phyloP scores from a whole-genome alignment of 37 sponge, comb jelly and placozoan species.

The Ianthella basta region DNA sequence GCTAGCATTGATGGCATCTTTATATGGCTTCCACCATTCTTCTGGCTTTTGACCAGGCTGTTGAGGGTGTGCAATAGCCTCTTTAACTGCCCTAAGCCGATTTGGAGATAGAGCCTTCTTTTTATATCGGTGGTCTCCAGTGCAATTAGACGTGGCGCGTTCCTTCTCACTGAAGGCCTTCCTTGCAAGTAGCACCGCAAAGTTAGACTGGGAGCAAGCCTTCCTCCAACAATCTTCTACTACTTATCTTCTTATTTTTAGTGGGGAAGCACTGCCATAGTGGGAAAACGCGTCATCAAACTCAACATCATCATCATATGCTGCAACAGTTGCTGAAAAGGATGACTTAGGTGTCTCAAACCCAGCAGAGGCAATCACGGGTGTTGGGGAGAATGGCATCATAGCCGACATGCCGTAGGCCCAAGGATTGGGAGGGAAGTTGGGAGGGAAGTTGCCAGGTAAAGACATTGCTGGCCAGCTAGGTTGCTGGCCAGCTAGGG shows the following conservation, averaged over 20 bases:
- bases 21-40: no score
- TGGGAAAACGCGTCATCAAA: neutral
- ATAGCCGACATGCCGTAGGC: no score
- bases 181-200: slow-evolving; percentile 6
- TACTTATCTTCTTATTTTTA: neutral
- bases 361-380: no score
- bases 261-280: slow-evolving; percentile 22
- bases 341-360: no score
- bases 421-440: no score
- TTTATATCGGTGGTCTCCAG: neutral
- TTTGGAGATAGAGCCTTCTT: neutral
- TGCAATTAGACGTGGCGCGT: slow-evolving; percentile 9
- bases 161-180: slow-evolving; percentile 18
- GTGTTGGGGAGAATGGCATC: no score
- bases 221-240: slow-evolving; percentile 12
- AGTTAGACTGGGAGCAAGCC: slow-evolving; percentile 17
- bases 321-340: no score
- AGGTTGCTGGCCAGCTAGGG: no score
- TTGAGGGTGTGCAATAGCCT: slow-evolving; percentile 25
- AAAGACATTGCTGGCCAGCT: no score
- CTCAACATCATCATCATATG: neutral
- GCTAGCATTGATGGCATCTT: no score
- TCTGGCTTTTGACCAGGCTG: no score
- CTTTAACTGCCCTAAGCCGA: neutral
- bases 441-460: no score